Evolutionary conservation across 2,113 vertebrate species (phyloP), one percentile per base, ranked within the genome.

Genomic region (Anas platyrhynchos): DNA sequence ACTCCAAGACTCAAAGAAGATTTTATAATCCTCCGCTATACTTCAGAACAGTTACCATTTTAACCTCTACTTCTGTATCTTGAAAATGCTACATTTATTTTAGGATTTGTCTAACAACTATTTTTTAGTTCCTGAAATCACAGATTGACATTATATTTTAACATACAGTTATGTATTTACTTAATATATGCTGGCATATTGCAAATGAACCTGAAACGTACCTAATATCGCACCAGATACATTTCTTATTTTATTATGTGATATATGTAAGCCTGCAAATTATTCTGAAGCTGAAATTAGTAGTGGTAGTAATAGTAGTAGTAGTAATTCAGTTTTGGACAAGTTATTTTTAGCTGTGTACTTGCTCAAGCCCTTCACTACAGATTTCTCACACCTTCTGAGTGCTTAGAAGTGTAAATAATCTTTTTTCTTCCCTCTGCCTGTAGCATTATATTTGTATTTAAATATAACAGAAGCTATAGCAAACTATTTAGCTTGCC

Each of bases 381-480:
- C 62, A 93, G 83, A 96, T 90, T 88, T 91, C 92, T 93, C 83
- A 90, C 86, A 93, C 92, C 90, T 93, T 74, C 68, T 59, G 66
- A 90, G 52, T 68, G 69, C 66, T 93, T 55, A 23, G 1, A 93
- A 95, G 58, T 86, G 80, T 86, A 95, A 94, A 94, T 90, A 91
- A 88, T 69, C 16, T 81, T 73, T 78, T 92, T 96, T 88, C 55
- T 46, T 1, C 3, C 6, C 72, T 75, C 83, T 83, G 79, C 61
- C 73, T 92, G 68, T 50, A 84, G 92, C 81, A 92, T 86, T 95
- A 44, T 84, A 86, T 96, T 96, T 88, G 66, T 88, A 77, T 86
- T 96, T 93, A 95, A 93, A 93, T 68, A 88, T 82, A 96, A 93
- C 88, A 90, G 76, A 86, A 91, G 90, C 83, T 95, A 86, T 83